Conservation (phyloP, 2,797 vertebrate species). For the Gobionotothen gibberifrons region DNA sequence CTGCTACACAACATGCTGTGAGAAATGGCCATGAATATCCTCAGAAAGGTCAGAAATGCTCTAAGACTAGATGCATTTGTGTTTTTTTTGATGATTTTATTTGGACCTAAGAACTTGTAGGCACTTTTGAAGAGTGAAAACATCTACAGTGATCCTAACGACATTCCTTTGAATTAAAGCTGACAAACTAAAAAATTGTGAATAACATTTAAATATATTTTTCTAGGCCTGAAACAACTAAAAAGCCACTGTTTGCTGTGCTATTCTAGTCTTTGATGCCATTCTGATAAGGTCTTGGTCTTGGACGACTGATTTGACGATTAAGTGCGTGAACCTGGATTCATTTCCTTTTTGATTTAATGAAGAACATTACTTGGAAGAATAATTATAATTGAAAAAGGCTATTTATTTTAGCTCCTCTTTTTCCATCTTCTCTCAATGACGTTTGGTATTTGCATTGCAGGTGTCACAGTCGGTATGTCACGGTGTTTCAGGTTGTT, state of each 20-base stretch:
- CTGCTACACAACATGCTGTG: not conserved
- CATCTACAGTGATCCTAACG: no score
- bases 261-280: no score
- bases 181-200: no score
- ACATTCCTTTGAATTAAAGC: no score
- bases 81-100: not conserved
- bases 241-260: not conserved
- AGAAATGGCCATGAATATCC: not conserved
- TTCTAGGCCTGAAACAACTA: not conserved
- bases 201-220: no score
- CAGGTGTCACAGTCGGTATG: constrained; percentile 28
- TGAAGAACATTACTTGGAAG: not conserved
- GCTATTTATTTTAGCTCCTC: not conserved
- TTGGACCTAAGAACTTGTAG: not conserved
- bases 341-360: not conserved
- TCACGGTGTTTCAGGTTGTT: constrained; percentile 59
- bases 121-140: no score
- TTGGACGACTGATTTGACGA: not conserved
- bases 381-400: not conserved
- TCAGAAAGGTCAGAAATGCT: constrained; percentile 3
- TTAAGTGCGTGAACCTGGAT: not conserved
- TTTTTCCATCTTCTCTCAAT: constrained; percentile 8
- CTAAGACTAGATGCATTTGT: not conserved
- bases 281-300: not conserved
- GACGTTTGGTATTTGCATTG: constrained; percentile 36